Evolutionary conservation across 2,888 invertebrate species (phyloP), one percentile per base, ranked within the genome.

Genomic region (Pterostichus niger): DNA sequence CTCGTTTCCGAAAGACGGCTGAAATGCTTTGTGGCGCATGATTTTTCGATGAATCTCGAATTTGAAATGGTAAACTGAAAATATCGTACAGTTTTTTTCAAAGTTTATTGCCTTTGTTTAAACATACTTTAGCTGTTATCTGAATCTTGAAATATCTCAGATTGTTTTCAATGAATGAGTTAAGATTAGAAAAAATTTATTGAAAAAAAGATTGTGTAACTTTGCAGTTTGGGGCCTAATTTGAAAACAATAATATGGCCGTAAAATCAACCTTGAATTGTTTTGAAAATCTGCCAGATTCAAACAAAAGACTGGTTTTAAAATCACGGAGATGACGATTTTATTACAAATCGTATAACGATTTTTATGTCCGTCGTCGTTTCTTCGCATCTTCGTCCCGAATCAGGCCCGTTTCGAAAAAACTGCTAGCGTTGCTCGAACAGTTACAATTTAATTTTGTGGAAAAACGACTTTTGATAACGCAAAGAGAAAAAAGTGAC

Each of bases 401-500:
- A 71, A 46, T 71, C 46, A 40, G 71, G 75, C 33, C 52, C 49
- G 49, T 75, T 75, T 75, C 75, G 75, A 75, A 75, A 75, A 77
- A 77, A 77, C 59, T 77, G 77, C 77, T 33, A 56, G 15, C 77
- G 77, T 77, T 40, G 77, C 77, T 35, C 33, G 31, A 33, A 56
- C 56, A 77, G 54, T 77, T 77, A 77, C 77, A 77, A 77, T 77
- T 77, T 77, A 77, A 77, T 77, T 77, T 77, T 77, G 77, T 56
- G 77, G 77, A 77, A 77, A 77, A 77, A 77, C 56, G 77, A 77
- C 54, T 77, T 77, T 77, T 77, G 77, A 77, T 77, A 75, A 75
- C 56, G 52, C 17, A 77, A 75, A 75, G 75, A 75, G 49, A 75
- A 75, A 75, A 52, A 75, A 75, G 33, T 52, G 75, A 75, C 71